Evolutionary conservation across 2,888 invertebrate genomes (phyloP), one percentile per base, ranked within the genome.

Genomic region (Morpho achilles): DNA sequence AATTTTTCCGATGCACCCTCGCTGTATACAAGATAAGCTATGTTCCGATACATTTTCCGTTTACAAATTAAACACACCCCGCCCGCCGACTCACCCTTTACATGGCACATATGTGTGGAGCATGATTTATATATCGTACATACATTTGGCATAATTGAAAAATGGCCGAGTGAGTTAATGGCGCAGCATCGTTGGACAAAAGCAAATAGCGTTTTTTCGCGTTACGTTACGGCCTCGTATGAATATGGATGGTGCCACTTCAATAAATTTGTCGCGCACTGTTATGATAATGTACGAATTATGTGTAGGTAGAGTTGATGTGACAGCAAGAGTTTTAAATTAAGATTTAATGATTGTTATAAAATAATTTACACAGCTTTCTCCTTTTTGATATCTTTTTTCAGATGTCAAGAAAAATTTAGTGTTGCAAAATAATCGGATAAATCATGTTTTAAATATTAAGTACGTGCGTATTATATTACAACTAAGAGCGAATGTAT

Each of bases 131-230:
- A 73, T 72, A 75, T 77, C 79, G 72, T 79, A 79, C 79, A 81
- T 79, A 85, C 88, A 89, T 88, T 89, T 87, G 82, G 84, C 77
- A 84, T 88, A 88, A 90, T 89, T 90, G 89, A 88, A 90, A 90
- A 88, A 89, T 87, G 86, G 85, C 85, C 71, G 72, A 67, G 73
- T 56, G 62, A 72, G 69, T 73, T 83, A 87, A 87, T 83, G 74
- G 75, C 74, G 70, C 69, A 61, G 70, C 70, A 71, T 59, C 68
- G 75, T 65, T 66, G 80, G 77, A 77, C 84, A 81, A 75, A 32
- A 77, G 79, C 79, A 77, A 82, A 83, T 85, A 81, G 82, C 77
- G 75, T 74, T 78, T 78, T 80, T 77, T 76, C 61, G 63, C 59
- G 63, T 49, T 56, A 54, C 60, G 51, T 49, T 56, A 54, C 60